Conservation (phyloP, 2,113 vertebrate species). For the Stigmatopora argus region DNA sequence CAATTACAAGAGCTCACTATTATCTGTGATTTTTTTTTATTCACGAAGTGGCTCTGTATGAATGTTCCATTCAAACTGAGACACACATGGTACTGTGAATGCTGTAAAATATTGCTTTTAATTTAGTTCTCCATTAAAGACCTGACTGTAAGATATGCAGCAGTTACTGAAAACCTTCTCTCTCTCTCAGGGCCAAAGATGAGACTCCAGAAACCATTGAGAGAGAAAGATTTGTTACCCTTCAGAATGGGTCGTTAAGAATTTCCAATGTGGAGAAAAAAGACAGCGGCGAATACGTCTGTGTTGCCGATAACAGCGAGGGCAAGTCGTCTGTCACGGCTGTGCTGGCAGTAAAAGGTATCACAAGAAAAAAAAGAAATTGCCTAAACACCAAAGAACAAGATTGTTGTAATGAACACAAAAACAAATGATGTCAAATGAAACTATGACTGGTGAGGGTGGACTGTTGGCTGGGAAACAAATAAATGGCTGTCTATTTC, state of each 20-base stretch:
- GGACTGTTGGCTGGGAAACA: neutral
- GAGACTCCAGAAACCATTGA: slow-evolving; percentile 62
- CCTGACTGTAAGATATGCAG: neutral
- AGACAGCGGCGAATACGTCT: slow-evolving; percentile 80
- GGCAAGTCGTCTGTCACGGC: slow-evolving; percentile 75
- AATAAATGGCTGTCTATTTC: neutral
- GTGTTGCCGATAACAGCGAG: slow-evolving; percentile 75
- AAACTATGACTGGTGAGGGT: neutral
- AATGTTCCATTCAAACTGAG: neutral
- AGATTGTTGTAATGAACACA: slow-evolving; percentile 1
- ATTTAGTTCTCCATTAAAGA: neutral
- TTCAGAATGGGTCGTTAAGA: slow-evolving; percentile 76
- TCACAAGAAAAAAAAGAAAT: slow-evolving; percentile 15
- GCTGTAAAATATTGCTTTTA: slow-evolving; percentile 5
- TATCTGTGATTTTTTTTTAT: neutral
- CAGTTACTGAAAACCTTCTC: slow-evolving; percentile 21
- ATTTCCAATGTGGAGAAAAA: slow-evolving; percentile 68
- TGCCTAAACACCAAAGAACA: slow-evolving; percentile 6
- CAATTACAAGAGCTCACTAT: neutral
- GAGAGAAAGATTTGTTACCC: slow-evolving; percentile 49
- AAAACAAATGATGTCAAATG: neutral
- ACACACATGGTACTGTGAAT: neutral
- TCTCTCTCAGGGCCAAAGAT: slow-evolving; percentile 72
- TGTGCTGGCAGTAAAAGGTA: slow-evolving; percentile 86
- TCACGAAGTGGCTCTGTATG: neutral